These are phyloP conservation scores for Brachystomella parvula DNA, from an alignment of 1,140 invertebrate genomes.

Conservation along the genomic window DNA sequence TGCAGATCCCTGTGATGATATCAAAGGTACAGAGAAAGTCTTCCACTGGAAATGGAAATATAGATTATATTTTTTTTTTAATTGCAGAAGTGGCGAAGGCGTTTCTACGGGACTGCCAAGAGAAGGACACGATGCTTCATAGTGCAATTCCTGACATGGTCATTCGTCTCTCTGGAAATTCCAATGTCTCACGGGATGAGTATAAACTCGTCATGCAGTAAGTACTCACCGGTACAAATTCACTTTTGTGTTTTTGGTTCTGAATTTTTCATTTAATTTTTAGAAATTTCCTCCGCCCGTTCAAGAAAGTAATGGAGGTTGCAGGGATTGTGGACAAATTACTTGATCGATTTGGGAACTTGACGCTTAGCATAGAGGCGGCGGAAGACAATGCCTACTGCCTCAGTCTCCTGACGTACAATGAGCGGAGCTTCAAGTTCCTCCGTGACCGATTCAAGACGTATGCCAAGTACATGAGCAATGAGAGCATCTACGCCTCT, in stretches of 20 bases:
- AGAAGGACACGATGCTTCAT: conserved; percentile 30
- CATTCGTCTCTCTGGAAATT: conserved; percentile 10
- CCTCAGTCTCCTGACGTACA: conserved; percentile 22
- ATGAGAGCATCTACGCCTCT: conserved; percentile 17
- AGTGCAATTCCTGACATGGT: conserved; percentile 33
- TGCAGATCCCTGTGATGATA: conserved; percentile 14
- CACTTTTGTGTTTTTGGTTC: not conserved
- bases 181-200: conserved; percentile 17
- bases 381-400: conserved; percentile 26
- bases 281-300: conserved; percentile 19
- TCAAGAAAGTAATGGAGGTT: conserved; percentile 30
- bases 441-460: conserved; percentile 15
- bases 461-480: conserved; percentile 26
- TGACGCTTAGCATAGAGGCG: not conserved
- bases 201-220: conserved; percentile 31
- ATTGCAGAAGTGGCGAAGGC: conserved; percentile 29
- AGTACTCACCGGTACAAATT: not conserved
- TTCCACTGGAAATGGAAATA: no score
- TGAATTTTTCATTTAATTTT: not conserved
- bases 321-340: conserved; percentile 28
- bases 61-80: not conserved
- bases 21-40: conserved; percentile 22
- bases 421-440: conserved; percentile 30
- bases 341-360: conserved; percentile 19
- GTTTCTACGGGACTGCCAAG: conserved; percentile 26